phyloP scores from a whole-genome alignment of 1,140 invertebrate species.

The Ceratitis capitata region DNA sequence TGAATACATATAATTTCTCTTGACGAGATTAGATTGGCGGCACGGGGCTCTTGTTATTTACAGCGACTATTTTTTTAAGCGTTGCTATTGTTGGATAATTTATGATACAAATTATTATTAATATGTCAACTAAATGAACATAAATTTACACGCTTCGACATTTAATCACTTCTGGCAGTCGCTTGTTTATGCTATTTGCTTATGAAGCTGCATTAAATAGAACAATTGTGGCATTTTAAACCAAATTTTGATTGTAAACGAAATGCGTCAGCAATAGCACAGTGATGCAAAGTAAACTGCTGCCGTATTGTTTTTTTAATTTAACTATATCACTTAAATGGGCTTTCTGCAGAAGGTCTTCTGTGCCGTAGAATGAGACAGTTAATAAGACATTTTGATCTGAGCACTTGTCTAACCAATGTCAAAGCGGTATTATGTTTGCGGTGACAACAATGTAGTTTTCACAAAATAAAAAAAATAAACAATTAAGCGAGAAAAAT shows the following conservation, averaged over 20 bases:
- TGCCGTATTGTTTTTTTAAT: neutral
- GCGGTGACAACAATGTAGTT: neutral
- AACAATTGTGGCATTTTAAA: neutral
- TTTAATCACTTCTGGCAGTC: neutral
- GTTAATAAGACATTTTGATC: neutral
- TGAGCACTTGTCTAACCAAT: neutral
- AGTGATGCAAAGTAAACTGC: neutral
- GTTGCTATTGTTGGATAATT: constrained; percentile 48
- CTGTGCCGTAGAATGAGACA: neutral
- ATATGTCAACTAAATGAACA: constrained; percentile 53
- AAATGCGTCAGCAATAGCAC: neutral
- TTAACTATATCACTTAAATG: neutral
- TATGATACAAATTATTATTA: constrained; percentile 65
- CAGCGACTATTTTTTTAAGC: neutral
- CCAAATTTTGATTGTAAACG: neutral
- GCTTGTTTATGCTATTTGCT: neutral
- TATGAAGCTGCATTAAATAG: neutral
- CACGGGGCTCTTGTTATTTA: constrained; percentile 15
- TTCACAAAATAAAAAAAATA: neutral
- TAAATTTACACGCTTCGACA: constrained; percentile 23
- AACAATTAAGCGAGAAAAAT: neutral
- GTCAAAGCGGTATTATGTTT: neutral
- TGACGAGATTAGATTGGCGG: neutral
- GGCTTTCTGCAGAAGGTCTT: neutral
- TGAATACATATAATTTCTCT: neutral